phyloP scores from a whole-genome alignment of 2,888 invertebrate genomes.

The Emmelina monodactyla region DNA sequence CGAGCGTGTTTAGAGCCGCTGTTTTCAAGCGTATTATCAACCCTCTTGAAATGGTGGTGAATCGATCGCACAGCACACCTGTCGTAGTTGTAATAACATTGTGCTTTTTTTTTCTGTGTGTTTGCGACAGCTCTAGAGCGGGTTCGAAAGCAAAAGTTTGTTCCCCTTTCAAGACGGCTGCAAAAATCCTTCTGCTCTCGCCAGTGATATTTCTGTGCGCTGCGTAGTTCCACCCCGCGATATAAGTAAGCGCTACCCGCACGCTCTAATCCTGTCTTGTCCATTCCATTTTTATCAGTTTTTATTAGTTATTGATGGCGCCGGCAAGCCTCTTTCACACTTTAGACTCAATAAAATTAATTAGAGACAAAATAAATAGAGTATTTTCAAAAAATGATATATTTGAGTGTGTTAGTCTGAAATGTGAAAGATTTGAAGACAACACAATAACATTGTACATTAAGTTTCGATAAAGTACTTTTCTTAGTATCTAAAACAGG shows the following conservation, averaged over 20 bases:
- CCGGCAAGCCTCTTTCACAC: not conserved
- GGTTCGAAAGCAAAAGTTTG: slow-evolving; percentile 72
- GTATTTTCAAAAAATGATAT: no score
- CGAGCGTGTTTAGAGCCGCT: slow-evolving; percentile 32
- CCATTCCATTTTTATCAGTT: slow-evolving; percentile 16
- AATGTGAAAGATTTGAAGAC: no score
- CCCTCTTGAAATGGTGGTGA: slow-evolving; percentile 64
- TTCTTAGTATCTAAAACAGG: no score
- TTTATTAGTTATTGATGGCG: not conserved
- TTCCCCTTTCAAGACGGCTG: slow-evolving; percentile 79
- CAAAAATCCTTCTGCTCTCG: slow-evolving; percentile 77
- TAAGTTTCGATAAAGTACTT: no score
- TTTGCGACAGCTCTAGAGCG: slow-evolving; percentile 65
- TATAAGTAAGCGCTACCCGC: slow-evolving; percentile 50
- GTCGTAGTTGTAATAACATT: slow-evolving; percentile 30
- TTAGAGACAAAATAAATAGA: no score
- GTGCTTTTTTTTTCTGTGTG: slow-evolving; percentile 56
- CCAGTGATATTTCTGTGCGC: slow-evolving; percentile 81
- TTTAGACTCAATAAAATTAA: no score
- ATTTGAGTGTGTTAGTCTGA: no score
- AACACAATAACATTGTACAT: no score
- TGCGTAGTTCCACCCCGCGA: slow-evolving; percentile 54
- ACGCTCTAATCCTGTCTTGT: slow-evolving; percentile 43
- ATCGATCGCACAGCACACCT: slow-evolving; percentile 30
- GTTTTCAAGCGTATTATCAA: slow-evolving; percentile 49